Percentiles rank a stretch among this genome's conserved stretches.
These are phyloP conservation scores for Cyprinus carpio DNA, from an alignment of 2,113 vertebrate species.

Conservation along the genomic window DNA sequence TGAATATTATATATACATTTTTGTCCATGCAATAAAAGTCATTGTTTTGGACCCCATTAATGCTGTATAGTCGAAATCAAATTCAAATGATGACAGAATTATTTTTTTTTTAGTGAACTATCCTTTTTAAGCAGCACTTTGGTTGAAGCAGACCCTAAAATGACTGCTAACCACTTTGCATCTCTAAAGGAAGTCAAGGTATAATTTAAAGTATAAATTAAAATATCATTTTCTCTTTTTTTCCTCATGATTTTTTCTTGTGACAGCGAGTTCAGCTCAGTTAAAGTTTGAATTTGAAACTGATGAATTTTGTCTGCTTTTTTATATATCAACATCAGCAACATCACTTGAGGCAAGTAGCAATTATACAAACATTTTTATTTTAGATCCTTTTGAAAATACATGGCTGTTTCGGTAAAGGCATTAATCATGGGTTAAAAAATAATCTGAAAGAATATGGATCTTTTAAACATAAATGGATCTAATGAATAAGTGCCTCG, in stretches of 20 bases:
- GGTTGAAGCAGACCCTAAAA: not conserved
- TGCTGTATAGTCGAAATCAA: not conserved
- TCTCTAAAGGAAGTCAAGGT: not conserved
- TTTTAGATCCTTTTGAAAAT: not conserved
- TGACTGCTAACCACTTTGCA: not conserved
- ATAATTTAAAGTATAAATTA: not conserved
- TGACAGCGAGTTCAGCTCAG: not conserved
- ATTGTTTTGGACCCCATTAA: not conserved
- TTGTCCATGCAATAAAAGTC: not conserved
- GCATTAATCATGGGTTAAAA: not conserved
- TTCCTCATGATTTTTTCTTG: not conserved
- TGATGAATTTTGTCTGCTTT: not conserved
- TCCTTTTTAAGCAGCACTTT: not conserved
- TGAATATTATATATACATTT: not conserved
- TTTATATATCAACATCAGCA: not conserved
- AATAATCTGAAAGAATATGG: not conserved
- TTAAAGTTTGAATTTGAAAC: not conserved
- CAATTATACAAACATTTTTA: constrained; percentile 7
- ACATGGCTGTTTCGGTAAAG: no score
- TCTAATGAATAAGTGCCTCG: not conserved
- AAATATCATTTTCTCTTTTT: not conserved
- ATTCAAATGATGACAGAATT: not conserved
- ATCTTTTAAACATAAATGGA: constrained; percentile 19
- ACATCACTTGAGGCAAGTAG: not conserved
- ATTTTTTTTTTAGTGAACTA: not conserved